These are phyloP conservation scores for Mionectes macconnelli DNA, from an alignment of 2,113 vertebrate genomes.

Conservation along the genomic window DNA sequence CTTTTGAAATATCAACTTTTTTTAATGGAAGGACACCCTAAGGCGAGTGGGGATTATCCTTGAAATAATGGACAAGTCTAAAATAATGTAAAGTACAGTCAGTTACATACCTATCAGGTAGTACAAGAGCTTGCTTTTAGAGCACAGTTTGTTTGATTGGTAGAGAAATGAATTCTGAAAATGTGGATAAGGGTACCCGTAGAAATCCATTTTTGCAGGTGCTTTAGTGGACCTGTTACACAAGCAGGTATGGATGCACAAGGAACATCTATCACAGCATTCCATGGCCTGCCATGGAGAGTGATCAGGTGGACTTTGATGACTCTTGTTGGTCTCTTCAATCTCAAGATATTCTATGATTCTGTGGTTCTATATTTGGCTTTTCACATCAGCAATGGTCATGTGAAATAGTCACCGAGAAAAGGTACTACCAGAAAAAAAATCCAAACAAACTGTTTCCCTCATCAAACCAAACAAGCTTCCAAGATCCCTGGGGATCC, in stretches of 20 bases:
- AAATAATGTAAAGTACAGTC: neutral
- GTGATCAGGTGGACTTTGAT: too few relatives aligned
- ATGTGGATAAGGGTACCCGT: accelerated
- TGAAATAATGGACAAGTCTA: neutral
- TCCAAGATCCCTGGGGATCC: neutral
- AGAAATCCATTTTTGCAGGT: neutral
- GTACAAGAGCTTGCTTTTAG: neutral
- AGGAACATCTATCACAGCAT: neutral
- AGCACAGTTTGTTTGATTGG: neutral
- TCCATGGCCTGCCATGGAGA: too few relatives aligned
- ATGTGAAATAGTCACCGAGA: neutral
- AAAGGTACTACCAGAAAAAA: neutral
- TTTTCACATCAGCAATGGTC: neutral
- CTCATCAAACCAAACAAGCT: neutral
- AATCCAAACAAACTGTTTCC: neutral
- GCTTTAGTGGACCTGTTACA: neutral
- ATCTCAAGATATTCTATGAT: neutral
- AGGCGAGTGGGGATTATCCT: neutral
- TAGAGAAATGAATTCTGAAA: neutral
- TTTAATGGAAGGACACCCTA: neutral
- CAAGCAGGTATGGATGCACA: neutral
- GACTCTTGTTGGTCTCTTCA: too few relatives aligned
- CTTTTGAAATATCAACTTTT: neutral
- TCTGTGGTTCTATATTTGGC: neutral
- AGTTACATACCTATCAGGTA: neutral